phyloP scores from a whole-genome alignment of 2,797 vertebrate species.

The Oreonectes daqikongensis region DNA sequence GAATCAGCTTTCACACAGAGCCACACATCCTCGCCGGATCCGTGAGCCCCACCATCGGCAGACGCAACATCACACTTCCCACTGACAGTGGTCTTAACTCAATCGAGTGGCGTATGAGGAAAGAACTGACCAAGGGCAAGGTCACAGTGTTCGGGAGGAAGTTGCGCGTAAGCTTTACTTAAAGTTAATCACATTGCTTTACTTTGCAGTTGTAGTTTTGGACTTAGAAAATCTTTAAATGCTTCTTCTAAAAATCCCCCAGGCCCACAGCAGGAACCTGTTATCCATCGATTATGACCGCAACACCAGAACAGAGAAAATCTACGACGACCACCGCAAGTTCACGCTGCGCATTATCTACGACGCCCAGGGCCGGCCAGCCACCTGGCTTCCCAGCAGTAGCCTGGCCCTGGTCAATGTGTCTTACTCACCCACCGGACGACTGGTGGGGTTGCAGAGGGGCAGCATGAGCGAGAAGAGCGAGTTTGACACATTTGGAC shows the following conservation, averaged over 20 bases:
- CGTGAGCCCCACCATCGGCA: slow-evolving; percentile 85
- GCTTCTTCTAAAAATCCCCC: background rate
- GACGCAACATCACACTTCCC: slow-evolving; percentile 88
- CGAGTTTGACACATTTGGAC: slow-evolving; percentile 84
- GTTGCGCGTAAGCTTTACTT: slow-evolving; percentile 78
- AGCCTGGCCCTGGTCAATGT: slow-evolving; percentile 86
- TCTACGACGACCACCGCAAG: slow-evolving; percentile 89
- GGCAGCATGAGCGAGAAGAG: slow-evolving; percentile 88
- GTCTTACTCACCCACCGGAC: slow-evolving; percentile 84
- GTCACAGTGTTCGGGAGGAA: slow-evolving; percentile 89
- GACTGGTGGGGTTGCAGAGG: slow-evolving; percentile 83
- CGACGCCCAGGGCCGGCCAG: slow-evolving; percentile 83
- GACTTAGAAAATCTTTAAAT: slow-evolving; percentile 7
- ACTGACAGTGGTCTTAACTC: slow-evolving; percentile 89
- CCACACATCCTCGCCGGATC: slow-evolving; percentile 87
- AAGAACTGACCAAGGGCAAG: slow-evolving; percentile 89
- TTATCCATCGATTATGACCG: slow-evolving; percentile 88
- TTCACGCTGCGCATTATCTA: slow-evolving; percentile 88
- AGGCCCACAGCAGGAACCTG: slow-evolving; percentile 87
- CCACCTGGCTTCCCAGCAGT: slow-evolving; percentile 88
- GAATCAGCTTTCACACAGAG: slow-evolving; percentile 88
- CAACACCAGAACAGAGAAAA: slow-evolving; percentile 88
- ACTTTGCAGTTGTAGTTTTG: background rate
- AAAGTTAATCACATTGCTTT: background rate
- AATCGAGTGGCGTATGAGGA: slow-evolving; percentile 88